Percentiles rank a stretch among this genome's conserved stretches.
Conservation (phyloP, 2,797 vertebrate species). For the Manis javanica region DNA sequence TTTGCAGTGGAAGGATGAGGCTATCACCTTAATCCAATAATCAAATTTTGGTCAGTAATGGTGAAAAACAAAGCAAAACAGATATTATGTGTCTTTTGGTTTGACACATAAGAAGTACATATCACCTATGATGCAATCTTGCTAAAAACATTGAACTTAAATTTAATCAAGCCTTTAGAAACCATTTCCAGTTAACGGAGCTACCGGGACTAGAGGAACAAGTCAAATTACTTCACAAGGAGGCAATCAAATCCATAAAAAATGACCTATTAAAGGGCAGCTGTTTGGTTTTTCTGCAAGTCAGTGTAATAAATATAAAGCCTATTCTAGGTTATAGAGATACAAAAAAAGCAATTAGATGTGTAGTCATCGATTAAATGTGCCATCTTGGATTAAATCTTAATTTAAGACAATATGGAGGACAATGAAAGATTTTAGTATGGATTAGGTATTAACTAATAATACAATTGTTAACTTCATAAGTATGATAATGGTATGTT, state of each 20-base stretch:
- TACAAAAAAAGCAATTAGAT: background rate
- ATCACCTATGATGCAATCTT: background rate
- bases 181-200: constrained; percentile 31
- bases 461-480: constrained; percentile 4
- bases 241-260: background rate
- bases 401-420: background rate
- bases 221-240: background rate
- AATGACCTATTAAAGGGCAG: background rate
- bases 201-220: background rate
- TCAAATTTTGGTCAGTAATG: constrained; percentile 44
- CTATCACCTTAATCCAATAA: constrained; percentile 1
- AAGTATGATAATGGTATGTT: background rate
- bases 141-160: constrained; percentile 43
- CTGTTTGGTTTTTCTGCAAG: background rate
- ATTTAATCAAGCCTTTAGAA: background rate
- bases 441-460: background rate
- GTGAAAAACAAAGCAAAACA: constrained; percentile 14
- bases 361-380: background rate
- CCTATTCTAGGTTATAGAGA: background rate
- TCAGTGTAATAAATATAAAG: background rate
- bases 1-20: background rate
- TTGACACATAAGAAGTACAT: background rate
- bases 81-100: background rate
- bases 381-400: background rate
- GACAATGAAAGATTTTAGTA: background rate